phyloP scores from a whole-genome alignment of 2,113 vertebrate species.

The Rattus norvegicus region GRCr8 NC_086023.1:60187001-60187500 shows the following conservation, averaged over 20 bases:
- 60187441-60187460: slow-evolving; percentile 94
- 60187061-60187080: slow-evolving; percentile 85
- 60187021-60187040: slow-evolving; percentile 91
- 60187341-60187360: slow-evolving; percentile 96
- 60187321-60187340: slow-evolving; percentile 95
- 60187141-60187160: slow-evolving; percentile 93
- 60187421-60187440: slow-evolving; percentile 95
- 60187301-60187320: slow-evolving; percentile 95
- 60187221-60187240: slow-evolving; percentile 91
- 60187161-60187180: slow-evolving; percentile 88
- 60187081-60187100: slow-evolving; percentile 89
- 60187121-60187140: slow-evolving; percentile 79
- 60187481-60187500: slow-evolving; percentile 97
- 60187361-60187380: slow-evolving; percentile 98
- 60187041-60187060: slow-evolving; percentile 87
- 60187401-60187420: slow-evolving; percentile 97
- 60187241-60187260: slow-evolving; percentile 93
- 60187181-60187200: slow-evolving; percentile 67
- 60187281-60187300: slow-evolving; percentile 87
- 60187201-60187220: slow-evolving; percentile 76
- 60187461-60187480: slow-evolving; percentile 98
- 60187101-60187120: slow-evolving; percentile 86
- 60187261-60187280: slow-evolving; percentile 90
- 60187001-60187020: slow-evolving; percentile 94
- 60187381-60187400: slow-evolving; percentile 99